phyloP scores from a whole-genome alignment of 2,113 vertebrate genomes.

The Proterorhinus semilunaris region DNA sequence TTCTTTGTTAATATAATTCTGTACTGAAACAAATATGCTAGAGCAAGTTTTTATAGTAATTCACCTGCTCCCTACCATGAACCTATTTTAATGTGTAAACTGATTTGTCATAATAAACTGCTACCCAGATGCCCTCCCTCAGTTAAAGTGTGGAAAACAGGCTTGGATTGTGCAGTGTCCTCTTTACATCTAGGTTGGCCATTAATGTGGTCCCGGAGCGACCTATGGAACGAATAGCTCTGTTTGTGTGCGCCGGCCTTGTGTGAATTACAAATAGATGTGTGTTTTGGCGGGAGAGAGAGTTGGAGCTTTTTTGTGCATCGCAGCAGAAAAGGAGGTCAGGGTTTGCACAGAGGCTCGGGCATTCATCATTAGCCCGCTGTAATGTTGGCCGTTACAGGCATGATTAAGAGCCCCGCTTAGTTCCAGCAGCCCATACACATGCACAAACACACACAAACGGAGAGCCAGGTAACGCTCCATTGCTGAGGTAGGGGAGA shows the following conservation, averaged over 20 bases:
- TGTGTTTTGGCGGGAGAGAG: constrained; percentile 35
- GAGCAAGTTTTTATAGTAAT: background rate
- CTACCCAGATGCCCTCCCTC: background rate
- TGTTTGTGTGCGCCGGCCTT: background rate
- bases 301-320: constrained; percentile 71
- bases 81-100: background rate
- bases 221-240: constrained; percentile 51
- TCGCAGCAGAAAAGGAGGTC: constrained; percentile 82
- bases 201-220: constrained; percentile 60
- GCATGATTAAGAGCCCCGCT: constrained; percentile 78
- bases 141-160: background rate
- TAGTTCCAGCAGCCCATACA: constrained; percentile 73
- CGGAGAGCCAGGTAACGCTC: constrained; percentile 29
- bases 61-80: background rate
- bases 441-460: constrained; percentile 41
- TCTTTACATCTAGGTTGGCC: constrained; percentile 62
- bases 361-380: constrained; percentile 82
- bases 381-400: constrained; percentile 78
- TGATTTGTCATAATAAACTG: background rate
- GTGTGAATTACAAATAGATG: constrained; percentile 4
- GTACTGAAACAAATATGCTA: too few species aligned
- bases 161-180: constrained; percentile 20
- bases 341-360: constrained; percentile 74
- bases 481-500: constrained; percentile 22
- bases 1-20: too few species aligned